A percentile compares a stretch with the other conserved stretches of the same genome.
Evolutionary conservation across 2,113 vertebrate species (phyloP).

Genomic region (Neomonachus schauinslandi): DNA sequence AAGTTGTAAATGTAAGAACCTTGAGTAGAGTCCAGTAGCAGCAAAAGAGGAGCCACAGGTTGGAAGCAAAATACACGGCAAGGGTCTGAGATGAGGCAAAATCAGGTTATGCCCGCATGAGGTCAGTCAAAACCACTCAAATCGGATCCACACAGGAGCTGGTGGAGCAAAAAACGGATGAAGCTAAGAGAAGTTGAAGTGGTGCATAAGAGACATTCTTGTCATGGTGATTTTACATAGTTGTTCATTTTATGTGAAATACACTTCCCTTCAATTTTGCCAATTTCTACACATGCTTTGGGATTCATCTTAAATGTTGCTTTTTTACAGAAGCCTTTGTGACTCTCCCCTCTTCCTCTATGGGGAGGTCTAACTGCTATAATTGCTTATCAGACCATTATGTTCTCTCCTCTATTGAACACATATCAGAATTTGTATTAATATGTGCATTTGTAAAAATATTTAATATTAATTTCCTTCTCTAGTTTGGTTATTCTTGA

Average conservation of each 20-base stretch:
- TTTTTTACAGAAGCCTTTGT: not conserved
- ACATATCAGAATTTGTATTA: not conserved
- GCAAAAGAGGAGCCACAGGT: not conserved
- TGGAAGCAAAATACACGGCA: not conserved
- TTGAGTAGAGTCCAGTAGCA: not conserved
- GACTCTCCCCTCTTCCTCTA: not conserved
- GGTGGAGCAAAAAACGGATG: not conserved
- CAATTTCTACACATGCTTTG: not conserved
- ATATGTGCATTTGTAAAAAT: not conserved
- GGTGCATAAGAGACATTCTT: rapidly evolving
- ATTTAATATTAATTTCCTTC: not conserved
- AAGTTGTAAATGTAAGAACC: not conserved
- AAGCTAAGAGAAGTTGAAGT: not conserved
- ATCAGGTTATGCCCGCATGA: not conserved
- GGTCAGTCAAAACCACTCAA: not conserved
- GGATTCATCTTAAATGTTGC: not conserved
- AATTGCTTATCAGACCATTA: not conserved
- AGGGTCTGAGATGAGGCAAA: not conserved
- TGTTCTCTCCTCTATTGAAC: not conserved
- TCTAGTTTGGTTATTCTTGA: not conserved
- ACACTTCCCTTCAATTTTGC: not conserved
- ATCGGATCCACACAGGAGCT: not conserved
- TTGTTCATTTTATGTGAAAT: not conserved
- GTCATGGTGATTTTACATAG: not conserved
- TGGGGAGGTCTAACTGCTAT: too few species aligned